Percentiles rank a stretch among this genome's conserved stretches.
These are phyloP conservation scores for Drosophila anomalata DNA, from an alignment of 2,888 invertebrate species.

Conservation along the genomic window DNA sequence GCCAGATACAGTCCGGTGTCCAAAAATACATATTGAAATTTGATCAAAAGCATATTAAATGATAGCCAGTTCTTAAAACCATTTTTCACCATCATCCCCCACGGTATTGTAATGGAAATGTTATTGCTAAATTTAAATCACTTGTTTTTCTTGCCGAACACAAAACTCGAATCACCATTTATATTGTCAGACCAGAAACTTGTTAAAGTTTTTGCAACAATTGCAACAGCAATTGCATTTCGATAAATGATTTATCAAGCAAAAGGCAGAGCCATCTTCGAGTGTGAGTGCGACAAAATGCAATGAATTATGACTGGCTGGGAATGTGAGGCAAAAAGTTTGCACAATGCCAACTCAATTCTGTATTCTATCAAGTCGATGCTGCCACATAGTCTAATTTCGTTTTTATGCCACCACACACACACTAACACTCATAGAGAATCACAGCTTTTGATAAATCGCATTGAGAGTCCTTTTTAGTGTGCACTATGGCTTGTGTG, in stretches of 20 bases:
- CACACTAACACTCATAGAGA: neutral
- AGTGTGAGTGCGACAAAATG: slow-evolving; percentile 17
- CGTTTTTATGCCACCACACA: slow-evolving; percentile 46
- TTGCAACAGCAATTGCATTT: slow-evolving; percentile 17
- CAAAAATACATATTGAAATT: slow-evolving; percentile 33
- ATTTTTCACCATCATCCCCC: neutral
- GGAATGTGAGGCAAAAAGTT: slow-evolving; percentile 7
- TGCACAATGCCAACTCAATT: slow-evolving; percentile 33
- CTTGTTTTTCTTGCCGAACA: slow-evolving; percentile 12
- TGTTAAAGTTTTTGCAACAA: slow-evolving; percentile 17
- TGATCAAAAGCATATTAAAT: slow-evolving; percentile 21
- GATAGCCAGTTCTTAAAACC: neutral
- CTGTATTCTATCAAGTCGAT: slow-evolving; percentile 40
- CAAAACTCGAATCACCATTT: slow-evolving; percentile 23
- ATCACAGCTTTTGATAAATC: slow-evolving; percentile 46
- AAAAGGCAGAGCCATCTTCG: slow-evolving; percentile 7
- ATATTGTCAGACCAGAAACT: slow-evolving; percentile 16
- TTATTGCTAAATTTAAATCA: neutral
- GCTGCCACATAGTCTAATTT: slow-evolving; percentile 56
- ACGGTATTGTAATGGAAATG: neutral
- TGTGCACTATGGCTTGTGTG: slow-evolving; percentile 9
- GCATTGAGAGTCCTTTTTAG: slow-evolving; percentile 18
- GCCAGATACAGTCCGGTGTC: slow-evolving; percentile 48
- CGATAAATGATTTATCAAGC: slow-evolving; percentile 49
- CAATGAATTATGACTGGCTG: slow-evolving; percentile 27